Conservation (phyloP, 2,113 vertebrate species). For the Bufo gargarizans region DNA sequence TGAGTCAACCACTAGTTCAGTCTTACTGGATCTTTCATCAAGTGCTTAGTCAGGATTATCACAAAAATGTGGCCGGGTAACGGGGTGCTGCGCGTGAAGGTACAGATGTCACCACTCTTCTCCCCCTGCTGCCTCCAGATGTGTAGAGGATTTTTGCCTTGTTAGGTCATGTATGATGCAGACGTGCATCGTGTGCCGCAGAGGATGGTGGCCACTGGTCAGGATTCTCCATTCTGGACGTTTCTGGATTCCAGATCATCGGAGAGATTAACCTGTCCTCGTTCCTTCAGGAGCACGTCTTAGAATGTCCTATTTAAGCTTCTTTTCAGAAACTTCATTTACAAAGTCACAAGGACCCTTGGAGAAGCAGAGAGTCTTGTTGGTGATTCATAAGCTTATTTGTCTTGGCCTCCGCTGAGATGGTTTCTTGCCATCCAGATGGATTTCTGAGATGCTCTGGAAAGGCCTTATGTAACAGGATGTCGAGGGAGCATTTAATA, state of each 20-base stretch:
- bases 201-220: neutral
- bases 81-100: no score
- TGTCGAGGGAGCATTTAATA: constrained; percentile 59
- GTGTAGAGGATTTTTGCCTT: no score
- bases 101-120: no score
- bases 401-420: constrained; percentile 64
- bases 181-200: neutral
- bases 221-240: neutral
- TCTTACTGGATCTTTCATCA: neutral
- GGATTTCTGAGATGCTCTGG: constrained; percentile 62
- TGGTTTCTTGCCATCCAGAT: constrained; percentile 63
- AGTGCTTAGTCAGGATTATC: neutral
- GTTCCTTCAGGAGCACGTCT: neutral
- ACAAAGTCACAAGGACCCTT: constrained; percentile 62
- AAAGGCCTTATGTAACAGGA: constrained; percentile 63
- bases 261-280: neutral
- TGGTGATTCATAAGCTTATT: constrained; percentile 66
- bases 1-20: neutral
- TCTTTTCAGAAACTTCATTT: constrained; percentile 50
- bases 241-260: neutral
- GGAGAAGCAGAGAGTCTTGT: constrained; percentile 59
- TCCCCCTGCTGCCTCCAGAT: no score
- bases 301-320: constrained; percentile 47
- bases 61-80: neutral
- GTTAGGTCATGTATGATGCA: no score